These are phyloP conservation scores for Sweltsa coloradensis DNA, from an alignment of 1,140 invertebrate genomes.

Conservation along the genomic window DNA sequence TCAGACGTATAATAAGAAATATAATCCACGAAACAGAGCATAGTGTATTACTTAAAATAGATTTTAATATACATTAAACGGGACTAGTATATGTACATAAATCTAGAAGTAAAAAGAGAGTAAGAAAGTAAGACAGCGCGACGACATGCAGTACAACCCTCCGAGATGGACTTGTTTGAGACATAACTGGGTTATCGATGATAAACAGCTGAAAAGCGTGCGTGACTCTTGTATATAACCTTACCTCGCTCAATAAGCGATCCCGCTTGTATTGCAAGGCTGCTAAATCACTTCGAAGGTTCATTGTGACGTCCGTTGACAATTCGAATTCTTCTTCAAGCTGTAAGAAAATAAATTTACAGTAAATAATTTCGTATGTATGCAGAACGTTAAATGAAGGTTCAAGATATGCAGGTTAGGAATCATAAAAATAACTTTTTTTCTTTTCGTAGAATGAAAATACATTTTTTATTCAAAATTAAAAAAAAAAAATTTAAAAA, in stretches of 20 bases:
- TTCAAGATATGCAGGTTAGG: no score
- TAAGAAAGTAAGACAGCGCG: not conserved
- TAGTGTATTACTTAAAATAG: not conserved
- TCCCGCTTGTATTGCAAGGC: conserved; percentile 70
- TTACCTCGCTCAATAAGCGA: conserved; percentile 57
- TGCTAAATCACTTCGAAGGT: conserved; percentile 63
- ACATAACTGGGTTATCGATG: no score
- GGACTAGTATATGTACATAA: not conserved
- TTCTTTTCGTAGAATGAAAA: no score
- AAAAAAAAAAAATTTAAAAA: no score
- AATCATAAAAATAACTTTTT: no score
- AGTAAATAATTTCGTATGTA: no score
- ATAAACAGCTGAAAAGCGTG: not conserved
- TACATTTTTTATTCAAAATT: no score
- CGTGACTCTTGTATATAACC: not conserved
- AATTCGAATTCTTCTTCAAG: conserved; percentile 30
- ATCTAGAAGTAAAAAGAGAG: not conserved
- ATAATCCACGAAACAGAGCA: no score
- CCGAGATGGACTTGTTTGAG: no score
- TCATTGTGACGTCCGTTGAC: conserved; percentile 51
- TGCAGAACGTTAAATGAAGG: no score
- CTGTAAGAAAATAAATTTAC: no score
- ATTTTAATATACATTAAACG: not conserved
- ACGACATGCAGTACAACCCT: not conserved
- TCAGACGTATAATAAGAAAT: no score